Evolutionary conservation across 2,113 vertebrate species (phyloP).

Genomic region (Pseudorasbora parva): DNA sequence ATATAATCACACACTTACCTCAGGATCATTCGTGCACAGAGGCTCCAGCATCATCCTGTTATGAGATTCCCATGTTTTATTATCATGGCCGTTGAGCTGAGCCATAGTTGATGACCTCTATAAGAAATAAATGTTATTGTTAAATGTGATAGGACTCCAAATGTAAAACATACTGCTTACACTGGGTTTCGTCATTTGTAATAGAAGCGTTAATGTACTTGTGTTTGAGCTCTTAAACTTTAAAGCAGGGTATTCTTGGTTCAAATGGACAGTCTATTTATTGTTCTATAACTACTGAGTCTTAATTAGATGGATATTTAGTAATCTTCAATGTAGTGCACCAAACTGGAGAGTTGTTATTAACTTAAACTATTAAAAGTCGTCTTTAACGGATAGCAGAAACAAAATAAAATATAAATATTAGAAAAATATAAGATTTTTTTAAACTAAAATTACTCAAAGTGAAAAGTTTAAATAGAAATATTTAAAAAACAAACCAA

Average conservation of each 20-base stretch:
- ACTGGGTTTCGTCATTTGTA: background rate
- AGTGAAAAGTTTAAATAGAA: background rate
- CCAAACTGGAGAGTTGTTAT: no score
- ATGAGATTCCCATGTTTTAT: conserved; percentile 83
- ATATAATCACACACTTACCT: conserved; percentile 78
- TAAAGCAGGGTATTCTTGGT: background rate
- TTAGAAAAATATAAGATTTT: no score
- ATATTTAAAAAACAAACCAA: background rate
- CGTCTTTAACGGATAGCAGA: background rate
- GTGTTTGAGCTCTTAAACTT: background rate
- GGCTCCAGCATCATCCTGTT: conserved; percentile 88
- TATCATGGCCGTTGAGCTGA: conserved; percentile 53
- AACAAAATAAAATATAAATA: background rate
- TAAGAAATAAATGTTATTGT: background rate
- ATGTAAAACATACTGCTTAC: background rate
- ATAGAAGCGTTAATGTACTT: background rate
- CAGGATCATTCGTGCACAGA: conserved; percentile 79
- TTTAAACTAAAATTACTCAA: background rate
- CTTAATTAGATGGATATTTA: background rate
- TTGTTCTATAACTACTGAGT: no score
- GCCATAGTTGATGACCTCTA: conserved; percentile 61
- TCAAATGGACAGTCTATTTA: background rate
- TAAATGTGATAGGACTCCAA: background rate
- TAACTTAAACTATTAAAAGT: background rate
- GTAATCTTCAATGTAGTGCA: background rate